Base-by-base conservation (phyloP, 2,797 vertebrate species). In the Octomys mimax region DNA sequence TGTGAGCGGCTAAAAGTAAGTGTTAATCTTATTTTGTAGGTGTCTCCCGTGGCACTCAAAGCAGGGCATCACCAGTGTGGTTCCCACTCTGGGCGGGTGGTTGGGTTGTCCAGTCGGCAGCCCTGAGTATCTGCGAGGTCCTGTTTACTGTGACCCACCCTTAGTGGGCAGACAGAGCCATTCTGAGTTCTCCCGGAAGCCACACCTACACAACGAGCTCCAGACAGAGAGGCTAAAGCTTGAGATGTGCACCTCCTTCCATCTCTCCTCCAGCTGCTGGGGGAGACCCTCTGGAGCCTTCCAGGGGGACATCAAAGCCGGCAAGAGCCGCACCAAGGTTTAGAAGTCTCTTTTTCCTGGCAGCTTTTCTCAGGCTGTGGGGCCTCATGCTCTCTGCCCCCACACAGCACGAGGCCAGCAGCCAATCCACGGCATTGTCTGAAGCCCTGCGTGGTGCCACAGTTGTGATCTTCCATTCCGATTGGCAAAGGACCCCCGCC, bases 371-470 rank as follows among this genome's bases (percentile, higher is more conserved):
- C 19, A 22, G 86, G 57, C 89, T 19, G 49, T 36, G 86, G 68
- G 42, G 54, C 91, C 57, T 24, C 19, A 0, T 19, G 78, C 91
- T 77, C 91, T 79, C 71, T 88, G 92, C 61, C 83, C 66, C 2
- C 0, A 0, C 22, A 0, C 83, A 11, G 91, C 1, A 0, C 6
- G 90, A 54, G 46, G 52, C 84, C 1, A 0, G 77, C 81, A 2
- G 87, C 75, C 77, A 24, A 64, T 79, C 59, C 39, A 1, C 42
- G 0, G 0, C 16, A 8, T 54, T 66, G 81, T 95, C 84, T 66
- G 66, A 13, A 39, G 57, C 36, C 64, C 71, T 71, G 64, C 12
- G 0, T 84, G 97, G 59, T 13, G 52, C 78, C 59, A 2, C 0
- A 1, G 6, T 83, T 0, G 0, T 0, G 2, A 54, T 3, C 79